phyloP scores from a whole-genome alignment of 2,888 invertebrate genomes.

The Habroteleia sp. region DNA sequence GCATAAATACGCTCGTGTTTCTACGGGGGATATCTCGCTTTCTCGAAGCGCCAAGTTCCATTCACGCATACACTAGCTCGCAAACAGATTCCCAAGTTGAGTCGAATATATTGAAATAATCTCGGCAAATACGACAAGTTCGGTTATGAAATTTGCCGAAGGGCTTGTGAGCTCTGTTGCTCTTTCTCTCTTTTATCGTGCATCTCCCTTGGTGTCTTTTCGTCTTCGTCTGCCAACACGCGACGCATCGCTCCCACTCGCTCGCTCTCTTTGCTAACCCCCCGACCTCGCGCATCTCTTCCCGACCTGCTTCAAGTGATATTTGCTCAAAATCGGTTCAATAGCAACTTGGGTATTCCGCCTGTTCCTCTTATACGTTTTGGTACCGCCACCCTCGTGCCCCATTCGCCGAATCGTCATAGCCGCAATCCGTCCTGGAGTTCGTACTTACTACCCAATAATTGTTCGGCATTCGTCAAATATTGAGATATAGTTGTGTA shows the following conservation, averaged over 20 bases:
- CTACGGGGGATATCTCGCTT: conserved; percentile 60
- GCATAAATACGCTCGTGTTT: conserved; percentile 58
- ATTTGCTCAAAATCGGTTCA: conserved; percentile 81
- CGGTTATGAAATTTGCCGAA: conserved; percentile 82
- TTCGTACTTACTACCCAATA: conserved; percentile 69
- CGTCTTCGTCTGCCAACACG: conserved; percentile 64
- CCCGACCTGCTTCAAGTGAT: conserved; percentile 78
- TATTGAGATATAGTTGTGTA: conserved; percentile 65
- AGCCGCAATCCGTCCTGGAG: conserved; percentile 65
- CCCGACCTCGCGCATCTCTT: conserved; percentile 65
- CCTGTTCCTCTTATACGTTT: conserved; percentile 79
- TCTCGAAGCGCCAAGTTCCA: conserved; percentile 75
- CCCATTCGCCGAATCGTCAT: conserved; percentile 65
- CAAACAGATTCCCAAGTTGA: conserved; percentile 81
- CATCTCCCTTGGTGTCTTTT: conserved; percentile 62
- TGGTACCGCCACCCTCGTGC: conserved; percentile 65
- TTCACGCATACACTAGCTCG: conserved; percentile 80
- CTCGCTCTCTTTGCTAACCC: conserved; percentile 66
- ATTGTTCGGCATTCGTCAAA: conserved; percentile 71
- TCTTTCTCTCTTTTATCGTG: conserved; percentile 63
- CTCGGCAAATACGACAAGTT: conserved; percentile 82
- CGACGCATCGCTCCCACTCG: conserved; percentile 45
- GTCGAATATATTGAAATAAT: conserved; percentile 82
- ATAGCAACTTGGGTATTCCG: conserved; percentile 80
- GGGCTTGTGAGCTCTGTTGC: conserved; percentile 79